Evolutionary conservation across 2,797 vertebrate species (phyloP), one percentile per base, ranked within the genome.

Genomic region (Craterocephalus amniculus): DNA sequence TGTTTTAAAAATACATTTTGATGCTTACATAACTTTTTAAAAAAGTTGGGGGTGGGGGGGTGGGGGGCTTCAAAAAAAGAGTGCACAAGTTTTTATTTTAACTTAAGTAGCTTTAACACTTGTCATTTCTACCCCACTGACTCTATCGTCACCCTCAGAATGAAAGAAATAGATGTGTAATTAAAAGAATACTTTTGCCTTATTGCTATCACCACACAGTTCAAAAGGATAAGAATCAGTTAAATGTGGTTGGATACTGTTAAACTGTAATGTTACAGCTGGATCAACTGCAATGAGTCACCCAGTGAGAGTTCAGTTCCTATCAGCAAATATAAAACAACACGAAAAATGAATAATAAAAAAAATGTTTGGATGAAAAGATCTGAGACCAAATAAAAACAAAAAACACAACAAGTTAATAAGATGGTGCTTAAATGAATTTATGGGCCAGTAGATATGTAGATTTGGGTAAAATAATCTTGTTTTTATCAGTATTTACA

Each of bases 241-340:
- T 52, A 62, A 58, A 48, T 48, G 7, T 4, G 14, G 18, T 34
- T 38, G 32, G 8, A 57, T 40, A 8, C 3, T 45, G 69, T 63
- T 63, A 4, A 57, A 40, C 4, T 11, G 35, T 29, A 16, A 16
- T 32, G 31, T 48, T 12, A 14, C 22, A 77, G 52, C 7, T 10
- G 45, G 10, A 49, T 12, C 9, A n/a, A 8, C n/a, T 58, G 29
- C 7, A 9, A 31, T 38, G 9, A 73, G 45, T 59, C 49, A 27
- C 16, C 34, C 36, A 40, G 6, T 14, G 0, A 45, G 48, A 22
- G 55, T 55, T 12, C 24, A 63, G 34, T 55, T 38, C 18, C 26
- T 67, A 24, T 67, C 54, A 67, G 13, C 29, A 55, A 11, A 10
- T 48, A 38, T n/a, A 20, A 72, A 77, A 68, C 54, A 43, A 4